Evolutionary conservation across 1,140 invertebrate genomes (phyloP), one percentile per base, ranked within the genome.

Genomic region (Caenorhabditis brenneri): DNA sequence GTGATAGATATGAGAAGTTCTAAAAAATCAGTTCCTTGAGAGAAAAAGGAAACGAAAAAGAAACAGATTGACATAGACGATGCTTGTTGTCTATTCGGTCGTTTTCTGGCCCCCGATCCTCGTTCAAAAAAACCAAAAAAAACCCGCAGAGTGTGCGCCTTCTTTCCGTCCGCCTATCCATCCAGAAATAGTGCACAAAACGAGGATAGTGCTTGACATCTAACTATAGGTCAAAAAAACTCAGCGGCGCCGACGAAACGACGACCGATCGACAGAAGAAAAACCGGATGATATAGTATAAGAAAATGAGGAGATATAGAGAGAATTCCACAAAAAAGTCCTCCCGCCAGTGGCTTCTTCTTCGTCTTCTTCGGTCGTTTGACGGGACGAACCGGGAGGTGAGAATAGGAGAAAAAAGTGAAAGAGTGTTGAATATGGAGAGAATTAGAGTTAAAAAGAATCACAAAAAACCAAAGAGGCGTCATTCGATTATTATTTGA

Each of bases 201-300:
- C 46, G 29, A 33, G 29, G 78, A 55, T 27, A 22, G 78, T 31
- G 46, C 78, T n/a, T 27, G 46, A 49, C 78, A 55, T 51, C 48
- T 42, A 48, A 60, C 81, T 74, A 74, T 74, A 74, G 65, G 65
- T 74, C 65, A 74, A 82, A 82, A 82, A 82, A 82, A 82, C 81
- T 42, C 81, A 74, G 55, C 55, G 55, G 39, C 81, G 81, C 81
- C 36, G 42, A 51, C 55, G 55, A 82, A 82, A 74, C 55, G 60
- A 81, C 51, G 55, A 81, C 51, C 46, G 46, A 58, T 58, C 29
- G 55, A 31, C n/a, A 24, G 24, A 24, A 60, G 46, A 82, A 82
- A 79, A 83, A 83, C 46, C 46, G 65, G 65, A 55, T 27, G 22
- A 55, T 22, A 55, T 55, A 55, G 53, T 55, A 55, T 6, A 55